Conservation (phyloP, 2,113 vertebrate species). For the Rhipidura dahli region DNA sequence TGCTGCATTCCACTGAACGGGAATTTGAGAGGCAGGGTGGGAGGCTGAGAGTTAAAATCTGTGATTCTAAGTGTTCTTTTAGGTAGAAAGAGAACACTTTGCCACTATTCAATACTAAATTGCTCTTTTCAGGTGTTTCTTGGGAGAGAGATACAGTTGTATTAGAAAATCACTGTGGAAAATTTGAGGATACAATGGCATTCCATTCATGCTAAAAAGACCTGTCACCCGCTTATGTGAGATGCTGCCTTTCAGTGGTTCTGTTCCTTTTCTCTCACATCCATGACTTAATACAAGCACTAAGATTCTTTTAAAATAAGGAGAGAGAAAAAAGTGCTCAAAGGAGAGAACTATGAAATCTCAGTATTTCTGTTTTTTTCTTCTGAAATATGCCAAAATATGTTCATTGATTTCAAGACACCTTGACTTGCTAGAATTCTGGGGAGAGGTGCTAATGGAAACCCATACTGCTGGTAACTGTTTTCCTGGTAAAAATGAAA, state of each 20-base stretch:
- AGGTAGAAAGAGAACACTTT: not conserved
- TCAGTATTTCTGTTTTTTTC: not conserved
- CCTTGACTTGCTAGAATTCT: not conserved
- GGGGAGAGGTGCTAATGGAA: not conserved
- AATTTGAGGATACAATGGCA: not conserved
- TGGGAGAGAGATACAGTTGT: not conserved
- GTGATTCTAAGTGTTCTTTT: not conserved
- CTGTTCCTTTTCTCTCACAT: not conserved
- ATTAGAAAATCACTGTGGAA: not conserved
- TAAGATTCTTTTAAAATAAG: not conserved
- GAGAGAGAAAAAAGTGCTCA: not conserved
- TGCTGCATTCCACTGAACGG: not conserved
- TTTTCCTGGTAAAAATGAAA: not conserved
- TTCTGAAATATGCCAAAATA: not conserved
- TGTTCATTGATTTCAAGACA: not conserved
- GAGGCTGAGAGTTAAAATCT: not conserved
- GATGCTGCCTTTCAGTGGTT: not conserved
- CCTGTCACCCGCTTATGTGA: not conserved
- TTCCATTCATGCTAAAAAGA: not conserved
- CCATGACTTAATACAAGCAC: not conserved
- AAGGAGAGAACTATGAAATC: not conserved
- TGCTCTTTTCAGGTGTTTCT: not conserved
- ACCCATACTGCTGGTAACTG: not conserved
- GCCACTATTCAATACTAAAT: not conserved
- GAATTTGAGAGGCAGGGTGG: not conserved